Base-by-base conservation (phyloP, 2,113 vertebrate species). In the Pimephales promelas region DNA sequence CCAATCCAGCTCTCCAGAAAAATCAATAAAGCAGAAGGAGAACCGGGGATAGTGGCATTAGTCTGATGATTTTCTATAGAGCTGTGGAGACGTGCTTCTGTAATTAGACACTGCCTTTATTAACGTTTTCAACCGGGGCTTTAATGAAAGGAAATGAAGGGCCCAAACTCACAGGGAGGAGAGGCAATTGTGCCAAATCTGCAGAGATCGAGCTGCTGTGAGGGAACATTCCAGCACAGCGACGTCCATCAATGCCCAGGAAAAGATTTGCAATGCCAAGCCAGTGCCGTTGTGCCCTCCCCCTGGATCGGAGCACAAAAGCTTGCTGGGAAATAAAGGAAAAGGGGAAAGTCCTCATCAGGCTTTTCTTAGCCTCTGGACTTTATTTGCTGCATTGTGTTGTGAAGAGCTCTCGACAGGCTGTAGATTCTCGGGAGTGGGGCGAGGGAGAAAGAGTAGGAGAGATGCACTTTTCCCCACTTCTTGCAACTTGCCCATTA, bases 381-480 rank as follows among this genome's bases (percentile, higher is more conserved):
- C 87, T 86, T 84, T 87, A 88, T 81, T 85, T 82, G 87, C 85
- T 83, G 88, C 80, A 89, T 88, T 88, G 83, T 87, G 83, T 59
- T 80, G 81, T 90, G 88, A 85, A 83, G 90, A 90, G 88, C 87
- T 88, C 85, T 88, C 81, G 79, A 72, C 66, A 7, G 18, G 74
- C 86, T 76, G 79, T 85, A 84, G 82, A 90, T 84, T 91, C 86
- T 10, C 54, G 36, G 86, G 74, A 40, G 87, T 57, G 84, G 74
- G 79, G 87, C 82, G 71, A 85, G 64, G 59, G 71, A 31, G 64
- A 88, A 84, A 72, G 45, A 47, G 22, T 73, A 47, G 79, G 85
- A 88, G 64, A 87, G 87, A 86, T 20, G 13, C n/a, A 52, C 34
- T 28, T 4, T 14, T 6, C 18, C 72, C 24, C 43, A 16, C 47